Conservation (phyloP, 2,797 vertebrate species). For the Thaleichthys pacificus region DNA sequence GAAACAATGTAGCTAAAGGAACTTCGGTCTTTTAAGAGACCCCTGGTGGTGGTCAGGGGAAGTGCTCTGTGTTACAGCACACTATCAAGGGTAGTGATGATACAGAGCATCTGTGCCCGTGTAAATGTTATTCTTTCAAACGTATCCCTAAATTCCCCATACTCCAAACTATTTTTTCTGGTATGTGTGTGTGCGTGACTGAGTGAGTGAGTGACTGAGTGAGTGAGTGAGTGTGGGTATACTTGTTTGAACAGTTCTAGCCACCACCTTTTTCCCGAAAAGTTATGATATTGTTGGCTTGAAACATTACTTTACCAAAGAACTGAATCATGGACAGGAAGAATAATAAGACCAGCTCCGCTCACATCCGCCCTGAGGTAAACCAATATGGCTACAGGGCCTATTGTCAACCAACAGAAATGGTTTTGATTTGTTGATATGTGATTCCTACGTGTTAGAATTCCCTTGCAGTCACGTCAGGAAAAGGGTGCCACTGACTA, state of each 20-base stretch:
- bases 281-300: background rate
- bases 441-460: background rate
- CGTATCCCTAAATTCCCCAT: too few species aligned
- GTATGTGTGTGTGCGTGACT: background rate
- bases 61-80: too few species aligned
- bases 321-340: background rate
- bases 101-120: too few species aligned
- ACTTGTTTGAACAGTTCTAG: background rate
- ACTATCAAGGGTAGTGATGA: too few species aligned
- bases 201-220: background rate
- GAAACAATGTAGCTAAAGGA: background rate
- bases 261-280: too few species aligned
- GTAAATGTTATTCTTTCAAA: too few species aligned
- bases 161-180: background rate
- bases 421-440: background rate
- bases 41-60: too few species aligned
- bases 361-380: background rate
- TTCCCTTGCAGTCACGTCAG: slow-evolving; percentile 21
- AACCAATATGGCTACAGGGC: background rate
- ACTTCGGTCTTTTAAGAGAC: too few species aligned
- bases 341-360: background rate
- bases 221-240: background rate
- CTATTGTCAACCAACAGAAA: background rate
- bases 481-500: slow-evolving; percentile 29
- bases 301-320: background rate